These are phyloP conservation scores for Myotis brandtii DNA, from an alignment of 2,113 vertebrate species.

Conservation along the genomic window DNA sequence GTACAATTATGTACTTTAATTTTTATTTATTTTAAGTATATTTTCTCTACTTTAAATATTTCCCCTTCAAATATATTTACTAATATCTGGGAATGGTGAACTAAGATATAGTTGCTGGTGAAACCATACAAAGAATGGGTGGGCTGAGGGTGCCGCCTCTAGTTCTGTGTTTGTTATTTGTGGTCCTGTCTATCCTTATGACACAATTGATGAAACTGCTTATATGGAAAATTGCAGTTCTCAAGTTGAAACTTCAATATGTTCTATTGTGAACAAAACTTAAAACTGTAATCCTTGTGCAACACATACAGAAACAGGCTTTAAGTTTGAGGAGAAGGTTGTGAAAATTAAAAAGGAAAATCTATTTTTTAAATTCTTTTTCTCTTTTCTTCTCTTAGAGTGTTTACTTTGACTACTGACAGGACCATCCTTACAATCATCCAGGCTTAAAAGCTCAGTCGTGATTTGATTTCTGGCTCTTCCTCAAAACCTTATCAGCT, in stretches of 20 bases:
- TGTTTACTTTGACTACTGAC: neutral
- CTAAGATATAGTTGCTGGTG: neutral
- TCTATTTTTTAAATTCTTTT: neutral
- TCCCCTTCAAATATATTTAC: neutral
- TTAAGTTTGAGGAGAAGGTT: neutral
- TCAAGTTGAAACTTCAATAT: neutral
- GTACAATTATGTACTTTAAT: neutral
- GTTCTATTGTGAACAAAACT: neutral
- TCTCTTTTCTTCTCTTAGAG: neutral
- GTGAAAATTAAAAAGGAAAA: neutral
- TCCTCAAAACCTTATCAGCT: neutral
- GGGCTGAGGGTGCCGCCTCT: neutral
- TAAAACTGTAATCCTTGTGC: neutral
- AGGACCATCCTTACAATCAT: neutral
- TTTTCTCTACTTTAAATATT: neutral
- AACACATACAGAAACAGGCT: neutral
- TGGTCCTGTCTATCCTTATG: neutral
- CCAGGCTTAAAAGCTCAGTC: neutral
- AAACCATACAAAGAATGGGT: neutral
- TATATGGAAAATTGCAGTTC: neutral
- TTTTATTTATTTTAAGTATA: neutral
- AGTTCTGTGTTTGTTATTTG: neutral
- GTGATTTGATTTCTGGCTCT: neutral
- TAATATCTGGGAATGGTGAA: neutral
- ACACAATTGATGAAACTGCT: neutral